Evolutionary conservation across 2,888 invertebrate species (phyloP), one percentile per base, ranked within the genome.

Genomic region (Eupeodes latifasciatus): DNA sequence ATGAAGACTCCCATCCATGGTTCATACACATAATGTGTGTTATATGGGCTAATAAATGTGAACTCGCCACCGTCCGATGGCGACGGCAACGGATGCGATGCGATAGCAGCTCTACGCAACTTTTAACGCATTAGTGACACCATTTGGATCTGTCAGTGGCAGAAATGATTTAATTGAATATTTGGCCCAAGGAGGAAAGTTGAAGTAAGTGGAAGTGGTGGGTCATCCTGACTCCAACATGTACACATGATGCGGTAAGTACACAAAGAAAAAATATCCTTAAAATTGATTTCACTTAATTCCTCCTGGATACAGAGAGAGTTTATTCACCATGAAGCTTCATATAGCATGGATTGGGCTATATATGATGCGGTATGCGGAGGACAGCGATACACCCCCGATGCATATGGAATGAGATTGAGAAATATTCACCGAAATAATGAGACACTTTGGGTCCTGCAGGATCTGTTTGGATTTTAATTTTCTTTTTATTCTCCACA

Each of bases 61-160:
- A 67, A 76, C 55, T 55, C 1, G 78, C 79, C 40, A 40, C 40
- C 40, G 40, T 9, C 40, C 40, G 40, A 5, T 6, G 9, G 40
- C 40, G 40, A 40, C 5, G 40, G 40, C 40, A 3, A 3, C 2
- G 27, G 27, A 27, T 27, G 2, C 27, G 27, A 27, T 27, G 27
- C 27, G 27, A 27, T 85, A 55, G 81, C 79, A 75, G 82, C 40
- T 76, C 59, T 66, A 81, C 84, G 89, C 81, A 89, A 81, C 89
- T 89, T 85, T 89, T 71, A 89, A 82, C 85, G 85, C 89, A 89
- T 89, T 89, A 89, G 89, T 89, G 89, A 89, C 89, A 89, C 89
- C 89, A 89, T 89, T 89, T 85, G 89, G 79, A 85, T 89, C 85
- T 89, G 89, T 89, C 89, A 89, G 76, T 85, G 85, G 85, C 89